Conservation (phyloP, 2,113 vertebrate genomes). For the Arothron firmamentum region DNA sequence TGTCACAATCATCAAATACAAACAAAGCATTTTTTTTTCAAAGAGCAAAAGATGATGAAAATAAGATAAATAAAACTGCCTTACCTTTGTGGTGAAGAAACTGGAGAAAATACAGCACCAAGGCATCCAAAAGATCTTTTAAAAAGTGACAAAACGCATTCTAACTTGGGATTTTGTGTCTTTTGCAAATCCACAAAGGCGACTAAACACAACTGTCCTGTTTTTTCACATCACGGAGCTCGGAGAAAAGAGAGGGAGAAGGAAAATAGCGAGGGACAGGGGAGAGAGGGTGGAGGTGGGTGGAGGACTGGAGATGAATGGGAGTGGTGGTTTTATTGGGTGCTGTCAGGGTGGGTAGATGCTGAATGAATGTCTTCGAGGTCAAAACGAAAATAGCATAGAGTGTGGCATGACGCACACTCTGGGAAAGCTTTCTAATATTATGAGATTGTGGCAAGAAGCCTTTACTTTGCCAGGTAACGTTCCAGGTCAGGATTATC, state of each 20-base stretch:
- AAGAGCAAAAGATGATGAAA: slow-evolving; percentile 2
- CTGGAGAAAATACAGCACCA: slow-evolving; percentile 2
- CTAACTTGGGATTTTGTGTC: not conserved
- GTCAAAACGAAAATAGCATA: slow-evolving; percentile 70
- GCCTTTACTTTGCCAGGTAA: slow-evolving; percentile 49
- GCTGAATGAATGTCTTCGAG: slow-evolving; percentile 70
- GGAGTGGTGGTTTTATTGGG: slow-evolving; percentile 73
- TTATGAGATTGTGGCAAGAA: slow-evolving; percentile 43
- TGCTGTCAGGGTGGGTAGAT: slow-evolving; percentile 68
- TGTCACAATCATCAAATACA: slow-evolving; percentile 28
- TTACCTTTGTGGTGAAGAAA: slow-evolving; percentile 43
- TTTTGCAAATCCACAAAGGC: slow-evolving; percentile 34
- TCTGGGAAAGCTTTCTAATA: slow-evolving; percentile 58
- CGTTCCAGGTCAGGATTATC: slow-evolving; percentile 51
- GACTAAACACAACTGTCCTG: slow-evolving; percentile 41
- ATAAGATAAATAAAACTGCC: not conserved
- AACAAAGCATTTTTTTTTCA: slow-evolving; percentile 6
- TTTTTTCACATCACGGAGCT: slow-evolving; percentile 74
- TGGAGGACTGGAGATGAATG: slow-evolving; percentile 62
- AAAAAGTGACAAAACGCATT: not conserved
- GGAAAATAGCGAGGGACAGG: slow-evolving; percentile 12
- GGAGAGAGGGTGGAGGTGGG: slow-evolving; percentile 25
- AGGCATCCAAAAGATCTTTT: slow-evolving; percentile 6
- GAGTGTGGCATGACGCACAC: slow-evolving; percentile 68
- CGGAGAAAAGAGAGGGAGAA: slow-evolving; percentile 62